Conservation (phyloP, 2,888 invertebrate species). For the Chesias legatella region DNA sequence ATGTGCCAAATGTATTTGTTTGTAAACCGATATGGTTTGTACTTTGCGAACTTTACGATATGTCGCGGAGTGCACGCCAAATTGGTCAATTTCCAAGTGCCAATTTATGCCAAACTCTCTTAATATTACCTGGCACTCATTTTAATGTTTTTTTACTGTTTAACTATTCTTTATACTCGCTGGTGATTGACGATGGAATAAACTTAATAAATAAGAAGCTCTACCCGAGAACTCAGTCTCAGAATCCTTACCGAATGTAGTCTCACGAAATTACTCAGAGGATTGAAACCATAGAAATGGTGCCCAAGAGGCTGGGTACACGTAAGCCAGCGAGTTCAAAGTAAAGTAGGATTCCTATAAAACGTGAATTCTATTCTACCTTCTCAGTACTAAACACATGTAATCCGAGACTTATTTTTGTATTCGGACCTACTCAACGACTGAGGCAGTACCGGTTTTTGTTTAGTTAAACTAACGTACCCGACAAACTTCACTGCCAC, state of each 20-base stretch:
- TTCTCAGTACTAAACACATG: slow-evolving; percentile 22
- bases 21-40: slow-evolving; percentile 17
- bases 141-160: slow-evolving; percentile 23
- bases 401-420: slow-evolving; percentile 48
- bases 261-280: too few relatives aligned
- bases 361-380: slow-evolving; percentile 15
- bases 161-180: slow-evolving; percentile 31
- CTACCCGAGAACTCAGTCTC: too few relatives aligned
- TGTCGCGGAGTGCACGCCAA: slow-evolving; percentile 25
- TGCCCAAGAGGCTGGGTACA: too few relatives aligned
- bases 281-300: too few relatives aligned
- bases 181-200: not conserved
- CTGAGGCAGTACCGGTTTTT: slow-evolving; percentile 63
- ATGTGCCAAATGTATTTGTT: slow-evolving; percentile 51
- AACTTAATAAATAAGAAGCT: too few relatives aligned
- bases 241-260: too few relatives aligned
- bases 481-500: slow-evolving; percentile 79
- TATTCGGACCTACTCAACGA: slow-evolving; percentile 46
- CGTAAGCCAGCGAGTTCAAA: slow-evolving; percentile 10
- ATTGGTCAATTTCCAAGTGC: slow-evolving; percentile 37
- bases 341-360: slow-evolving; percentile 11
- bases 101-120: slow-evolving; percentile 34
- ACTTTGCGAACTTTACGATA: slow-evolving; percentile 8
- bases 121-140: slow-evolving; percentile 36
- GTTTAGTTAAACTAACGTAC: slow-evolving; percentile 62